Conservation (phyloP, 2,888 invertebrate species). For the Lasioglossum lativentre region DNA sequence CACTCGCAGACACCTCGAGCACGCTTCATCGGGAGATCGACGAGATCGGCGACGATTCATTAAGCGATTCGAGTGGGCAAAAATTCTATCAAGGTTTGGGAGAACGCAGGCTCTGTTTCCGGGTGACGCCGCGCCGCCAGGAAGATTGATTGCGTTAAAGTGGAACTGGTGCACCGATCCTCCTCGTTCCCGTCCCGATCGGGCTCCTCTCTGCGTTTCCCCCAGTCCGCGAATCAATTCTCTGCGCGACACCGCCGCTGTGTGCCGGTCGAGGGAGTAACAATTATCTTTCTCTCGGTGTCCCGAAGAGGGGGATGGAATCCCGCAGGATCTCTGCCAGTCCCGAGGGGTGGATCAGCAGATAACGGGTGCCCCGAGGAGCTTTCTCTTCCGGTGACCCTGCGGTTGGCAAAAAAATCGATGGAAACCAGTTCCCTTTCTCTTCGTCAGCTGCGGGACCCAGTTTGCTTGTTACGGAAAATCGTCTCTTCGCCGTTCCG, state of each 20-base stretch:
- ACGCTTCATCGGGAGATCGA: background rate
- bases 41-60: background rate
- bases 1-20: background rate
- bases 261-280: background rate
- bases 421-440: conserved; percentile 23
- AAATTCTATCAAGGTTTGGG: background rate
- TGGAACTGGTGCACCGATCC: conserved; percentile 48
- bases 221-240: conserved; percentile 32
- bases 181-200: conserved; percentile 11
- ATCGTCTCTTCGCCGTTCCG: too few species aligned
- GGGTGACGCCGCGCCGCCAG: conserved; percentile 25
- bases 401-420: conserved; percentile 17
- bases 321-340: background rate
- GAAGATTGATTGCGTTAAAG: conserved; percentile 57
- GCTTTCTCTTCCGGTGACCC: conserved; percentile 1
- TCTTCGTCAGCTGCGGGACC: background rate
- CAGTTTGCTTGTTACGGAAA: background rate
- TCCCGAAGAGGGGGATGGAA: background rate
- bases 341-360: background rate
- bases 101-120: conserved; percentile 17
- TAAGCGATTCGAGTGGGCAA: background rate
- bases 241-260: background rate
- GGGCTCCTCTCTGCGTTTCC: conserved; percentile 17
- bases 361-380: background rate
- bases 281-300: background rate